phyloP scores from a whole-genome alignment of 2,113 vertebrate species.

The Spilogale gracilis region DNA sequence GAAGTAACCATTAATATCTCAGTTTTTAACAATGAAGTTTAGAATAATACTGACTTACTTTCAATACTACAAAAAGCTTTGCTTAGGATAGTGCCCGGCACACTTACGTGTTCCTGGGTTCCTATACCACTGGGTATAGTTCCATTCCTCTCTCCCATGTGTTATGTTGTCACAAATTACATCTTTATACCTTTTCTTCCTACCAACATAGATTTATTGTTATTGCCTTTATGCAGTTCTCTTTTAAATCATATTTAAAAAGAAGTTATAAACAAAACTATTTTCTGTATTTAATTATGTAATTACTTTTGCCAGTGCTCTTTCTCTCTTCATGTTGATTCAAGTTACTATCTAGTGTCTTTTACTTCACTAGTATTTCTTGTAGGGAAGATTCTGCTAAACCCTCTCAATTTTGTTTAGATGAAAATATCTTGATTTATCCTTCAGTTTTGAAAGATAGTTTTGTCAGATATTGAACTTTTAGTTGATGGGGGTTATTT shows the following conservation, averaged over 20 bases:
- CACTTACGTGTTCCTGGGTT: too few relatives aligned
- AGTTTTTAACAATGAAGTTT: conserved; percentile 20
- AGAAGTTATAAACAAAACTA: not conserved
- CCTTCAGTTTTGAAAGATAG: not conserved
- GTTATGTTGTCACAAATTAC: conserved; percentile 5
- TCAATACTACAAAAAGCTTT: not conserved
- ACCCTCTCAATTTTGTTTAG: not conserved
- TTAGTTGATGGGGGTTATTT: not conserved
- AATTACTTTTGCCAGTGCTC: not conserved
- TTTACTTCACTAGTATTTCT: not conserved
- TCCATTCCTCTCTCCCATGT: not conserved
- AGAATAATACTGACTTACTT: conserved; percentile 37
- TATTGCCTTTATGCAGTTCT: not conserved
- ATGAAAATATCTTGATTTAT: conserved; percentile 15
- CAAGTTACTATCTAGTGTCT: not conserved
- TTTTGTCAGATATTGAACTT: conserved; percentile 6
- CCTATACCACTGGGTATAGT: too few relatives aligned
- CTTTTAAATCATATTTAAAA: conserved; percentile 20
- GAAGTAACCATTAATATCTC: not conserved
- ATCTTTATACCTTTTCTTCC: not conserved
- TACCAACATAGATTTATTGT: not conserved
- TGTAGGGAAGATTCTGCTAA: not conserved
- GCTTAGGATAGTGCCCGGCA: not conserved
- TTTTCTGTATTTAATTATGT: not conserved
- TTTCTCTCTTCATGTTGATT: conserved; percentile 1